phyloP scores from a whole-genome alignment of 2,888 invertebrate species.

The Tiphia femorata region DNA sequence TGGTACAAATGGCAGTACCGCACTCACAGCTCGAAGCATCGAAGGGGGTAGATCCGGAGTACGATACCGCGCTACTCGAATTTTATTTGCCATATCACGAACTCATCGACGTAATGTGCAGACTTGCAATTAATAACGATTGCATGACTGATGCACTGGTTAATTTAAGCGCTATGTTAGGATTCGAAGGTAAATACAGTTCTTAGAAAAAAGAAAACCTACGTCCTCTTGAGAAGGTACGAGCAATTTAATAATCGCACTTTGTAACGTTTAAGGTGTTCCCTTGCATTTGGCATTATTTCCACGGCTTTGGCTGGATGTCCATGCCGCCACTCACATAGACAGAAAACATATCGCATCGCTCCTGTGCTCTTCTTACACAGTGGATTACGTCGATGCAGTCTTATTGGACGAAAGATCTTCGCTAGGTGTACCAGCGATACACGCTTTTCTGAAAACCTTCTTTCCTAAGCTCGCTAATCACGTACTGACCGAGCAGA shows the following conservation, averaged over 20 bases:
- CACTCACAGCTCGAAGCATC: constrained; percentile 80
- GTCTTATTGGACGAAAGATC: constrained; percentile 88
- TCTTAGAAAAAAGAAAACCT: neutral
- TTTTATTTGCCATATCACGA: constrained; percentile 91
- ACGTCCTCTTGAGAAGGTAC: neutral
- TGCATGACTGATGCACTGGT: constrained; percentile 89
- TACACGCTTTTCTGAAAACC: constrained; percentile 88
- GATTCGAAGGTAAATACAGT: constrained; percentile 78
- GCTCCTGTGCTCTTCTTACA: constrained; percentile 84
- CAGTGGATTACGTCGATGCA: constrained; percentile 92
- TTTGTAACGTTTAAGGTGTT: constrained; percentile 70
- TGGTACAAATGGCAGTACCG: constrained; percentile 89
- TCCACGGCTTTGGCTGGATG: constrained; percentile 93
- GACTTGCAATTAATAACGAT: constrained; percentile 90
- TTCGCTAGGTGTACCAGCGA: constrained; percentile 85
- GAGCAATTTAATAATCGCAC: neutral
- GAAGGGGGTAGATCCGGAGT: constrained; percentile 82
- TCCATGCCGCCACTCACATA: constrained; percentile 80
- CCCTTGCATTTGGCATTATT: constrained; percentile 90
- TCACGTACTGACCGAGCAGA: constrained; percentile 75
- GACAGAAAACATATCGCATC: constrained; percentile 86
- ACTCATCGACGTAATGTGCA: constrained; percentile 87
- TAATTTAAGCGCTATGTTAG: constrained; percentile 88
- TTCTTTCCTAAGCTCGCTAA: constrained; percentile 90
- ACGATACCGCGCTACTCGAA: constrained; percentile 80